Percentiles rank a stretch among this genome's conserved stretches.
These are phyloP conservation scores for Ancistrus triradiatus DNA, from an alignment of 2,113 vertebrate species.

Conservation along the genomic window DNA sequence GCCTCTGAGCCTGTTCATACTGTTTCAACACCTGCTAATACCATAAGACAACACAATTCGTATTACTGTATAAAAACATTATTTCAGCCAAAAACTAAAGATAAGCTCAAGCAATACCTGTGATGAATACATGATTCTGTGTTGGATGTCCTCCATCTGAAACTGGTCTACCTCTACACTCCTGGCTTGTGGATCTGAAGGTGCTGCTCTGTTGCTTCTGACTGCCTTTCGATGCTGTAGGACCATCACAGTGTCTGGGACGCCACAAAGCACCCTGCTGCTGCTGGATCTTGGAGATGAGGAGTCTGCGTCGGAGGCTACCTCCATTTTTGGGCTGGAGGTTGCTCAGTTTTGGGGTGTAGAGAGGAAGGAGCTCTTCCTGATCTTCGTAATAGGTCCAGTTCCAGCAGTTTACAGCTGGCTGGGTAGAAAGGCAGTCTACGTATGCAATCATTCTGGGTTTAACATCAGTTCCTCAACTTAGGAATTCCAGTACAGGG, in stretches of 20 bases:
- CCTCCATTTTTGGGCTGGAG: slow-evolving; percentile 62
- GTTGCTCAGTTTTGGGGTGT: slow-evolving; percentile 47
- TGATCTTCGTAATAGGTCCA: slow-evolving; percentile 53
- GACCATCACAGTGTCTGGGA: slow-evolving; percentile 7
- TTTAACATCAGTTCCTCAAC: not conserved
- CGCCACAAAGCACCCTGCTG: slow-evolving; percentile 55
- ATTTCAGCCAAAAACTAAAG: too few relatives aligned
- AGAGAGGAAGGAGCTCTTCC: slow-evolving; percentile 61
- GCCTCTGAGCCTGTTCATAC: too few relatives aligned
- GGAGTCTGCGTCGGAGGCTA: slow-evolving; percentile 63
- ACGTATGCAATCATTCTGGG: slow-evolving; percentile 62
- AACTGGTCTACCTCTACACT: slow-evolving; percentile 18
- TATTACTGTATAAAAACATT: not conserved
- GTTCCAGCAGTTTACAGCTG: slow-evolving; percentile 60
- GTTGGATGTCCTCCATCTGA: slow-evolving; percentile 1
- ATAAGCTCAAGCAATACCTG: too few relatives aligned
- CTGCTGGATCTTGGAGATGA: slow-evolving; percentile 64
- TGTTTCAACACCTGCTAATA: slow-evolving; percentile 24
- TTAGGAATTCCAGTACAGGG: not conserved
- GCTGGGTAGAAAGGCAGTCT: slow-evolving; percentile 62
- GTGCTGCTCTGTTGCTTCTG: slow-evolving; percentile 10
- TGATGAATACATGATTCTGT: slow-evolving; percentile 1
- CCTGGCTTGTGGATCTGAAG: slow-evolving; percentile 11
- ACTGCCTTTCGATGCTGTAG: slow-evolving; percentile 1
- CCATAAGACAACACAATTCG: slow-evolving; percentile 6